These are phyloP conservation scores for Lordiphosa stackelbergi DNA, from an alignment of 1,140 invertebrate genomes.

Conservation along the genomic window DNA sequence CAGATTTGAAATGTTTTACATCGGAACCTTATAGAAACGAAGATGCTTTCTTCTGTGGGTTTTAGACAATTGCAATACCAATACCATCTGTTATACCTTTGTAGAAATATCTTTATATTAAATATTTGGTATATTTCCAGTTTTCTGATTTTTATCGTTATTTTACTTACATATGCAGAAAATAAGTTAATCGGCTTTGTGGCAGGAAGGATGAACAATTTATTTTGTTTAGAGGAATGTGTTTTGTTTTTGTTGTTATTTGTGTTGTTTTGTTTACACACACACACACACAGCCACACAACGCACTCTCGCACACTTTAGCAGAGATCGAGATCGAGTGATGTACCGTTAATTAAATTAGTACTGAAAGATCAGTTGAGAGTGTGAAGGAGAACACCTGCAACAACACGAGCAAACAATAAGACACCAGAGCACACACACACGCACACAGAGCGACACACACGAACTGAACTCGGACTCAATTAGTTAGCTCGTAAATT, in stretches of 20 bases:
- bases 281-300: slow-evolving; percentile 1
- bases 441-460: slow-evolving; percentile 7
- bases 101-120: too few species aligned
- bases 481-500: slow-evolving; percentile 74
- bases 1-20: too few species aligned
- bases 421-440: slow-evolving; percentile 16
- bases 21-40: too few species aligned
- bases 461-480: slow-evolving; percentile 51
- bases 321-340: slow-evolving; percentile 2
- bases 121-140: too few species aligned
- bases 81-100: too few species aligned
- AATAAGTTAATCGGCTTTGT: slow-evolving; percentile 34
- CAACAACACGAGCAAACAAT: slow-evolving; percentile 8
- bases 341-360: slow-evolving; percentile 9
- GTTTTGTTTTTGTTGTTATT: slow-evolving; percentile 1
- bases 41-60: too few species aligned
- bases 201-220: slow-evolving; percentile 1
- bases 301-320: neutral
- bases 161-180: slow-evolving; percentile 67
- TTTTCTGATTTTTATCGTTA: too few species aligned
- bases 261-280: neutral
- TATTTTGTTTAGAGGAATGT: too few species aligned
- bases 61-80: too few species aligned
- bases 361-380: slow-evolving; percentile 30
- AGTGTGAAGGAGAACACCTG: slow-evolving; percentile 51